These are phyloP conservation scores for Drosophila lacteicornis DNA, from an alignment of 1,140 invertebrate species.

Conservation along the genomic window DNA sequence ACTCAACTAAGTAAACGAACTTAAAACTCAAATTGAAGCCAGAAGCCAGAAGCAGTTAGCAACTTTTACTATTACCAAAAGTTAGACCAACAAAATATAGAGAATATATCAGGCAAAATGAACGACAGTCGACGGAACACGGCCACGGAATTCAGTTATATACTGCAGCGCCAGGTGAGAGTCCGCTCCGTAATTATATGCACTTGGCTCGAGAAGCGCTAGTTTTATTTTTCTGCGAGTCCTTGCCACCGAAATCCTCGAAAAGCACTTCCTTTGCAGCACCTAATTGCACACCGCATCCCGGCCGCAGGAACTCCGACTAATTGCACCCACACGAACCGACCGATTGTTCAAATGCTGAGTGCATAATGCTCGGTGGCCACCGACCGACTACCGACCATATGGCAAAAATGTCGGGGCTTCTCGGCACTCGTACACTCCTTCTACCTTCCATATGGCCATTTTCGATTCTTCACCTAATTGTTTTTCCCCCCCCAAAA, in stretches of 20 bases:
- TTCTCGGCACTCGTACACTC: slow-evolving; percentile 5
- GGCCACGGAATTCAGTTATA: slow-evolving; percentile 84
- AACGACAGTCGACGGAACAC: slow-evolving; percentile 83
- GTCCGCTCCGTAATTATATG: slow-evolving; percentile 43
- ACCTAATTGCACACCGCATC: slow-evolving; percentile 68
- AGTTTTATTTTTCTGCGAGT: slow-evolving; percentile 11
- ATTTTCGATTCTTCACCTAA: slow-evolving; percentile 3
- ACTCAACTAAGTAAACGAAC: slow-evolving; percentile 41
- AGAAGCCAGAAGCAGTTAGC: slow-evolving; percentile 54
- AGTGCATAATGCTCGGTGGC: slow-evolving; percentile 32
- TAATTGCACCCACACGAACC: slow-evolving; percentile 49
- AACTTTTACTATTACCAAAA: slow-evolving; percentile 58
- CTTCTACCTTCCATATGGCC: slow-evolving; percentile 10
- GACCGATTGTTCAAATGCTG: slow-evolving; percentile 26
- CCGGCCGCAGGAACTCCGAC: slow-evolving; percentile 60
- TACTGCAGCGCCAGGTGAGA: slow-evolving; percentile 83
- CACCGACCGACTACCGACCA: neutral
- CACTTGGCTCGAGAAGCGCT: slow-evolving; percentile 32
- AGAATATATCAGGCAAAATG: slow-evolving; percentile 60
- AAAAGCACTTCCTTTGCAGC: slow-evolving; percentile 54
- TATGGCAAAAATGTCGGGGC: slow-evolving; percentile 22
- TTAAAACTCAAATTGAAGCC: slow-evolving; percentile 44
- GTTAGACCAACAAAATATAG: slow-evolving; percentile 21
- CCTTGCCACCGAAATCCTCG: slow-evolving; percentile 22
- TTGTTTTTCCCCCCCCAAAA: slow-evolving; percentile 5